Evolutionary conservation across 37 sponge, comb jelly and placozoan species (phyloP).

Genomic region (Dysidea cf. avara): DNA sequence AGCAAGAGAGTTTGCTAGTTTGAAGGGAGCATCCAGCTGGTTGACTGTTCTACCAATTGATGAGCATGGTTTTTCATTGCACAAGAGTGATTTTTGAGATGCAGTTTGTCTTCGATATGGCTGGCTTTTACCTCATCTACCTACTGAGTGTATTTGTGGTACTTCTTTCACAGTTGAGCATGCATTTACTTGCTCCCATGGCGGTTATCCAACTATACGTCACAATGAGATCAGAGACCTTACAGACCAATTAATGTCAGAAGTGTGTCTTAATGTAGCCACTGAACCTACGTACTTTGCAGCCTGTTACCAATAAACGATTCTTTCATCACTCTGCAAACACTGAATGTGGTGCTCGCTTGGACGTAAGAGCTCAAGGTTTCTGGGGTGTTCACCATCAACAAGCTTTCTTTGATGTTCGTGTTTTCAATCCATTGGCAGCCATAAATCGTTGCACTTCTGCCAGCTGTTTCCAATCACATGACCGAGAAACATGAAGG

Average conservation of each 20-base stretch:
- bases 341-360: conserved; percentile 23
- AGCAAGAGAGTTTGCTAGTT: background rate
- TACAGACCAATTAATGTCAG: conserved; percentile 1
- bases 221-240: conserved; percentile 25
- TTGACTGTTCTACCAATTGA: conserved; percentile 10
- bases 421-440: too few species aligned
- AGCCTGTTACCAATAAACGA: conserved; percentile 18
- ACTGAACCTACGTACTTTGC: conserved; percentile 16
- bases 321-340: conserved; percentile 1
- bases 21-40: conserved; percentile 13
- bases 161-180: conserved; percentile 12
- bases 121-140: background rate
- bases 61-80: conserved; percentile 15
- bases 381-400: conserved; percentile 12
- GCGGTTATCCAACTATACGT: conserved; percentile 16
- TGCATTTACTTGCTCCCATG: conserved; percentile 9
- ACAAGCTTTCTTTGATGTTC: too few species aligned
- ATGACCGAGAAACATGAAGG: too few species aligned
- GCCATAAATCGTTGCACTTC: too few species aligned
- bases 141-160: conserved; percentile 11
- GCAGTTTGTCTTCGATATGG: conserved; percentile 25
- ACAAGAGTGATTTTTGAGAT: conserved; percentile 29
- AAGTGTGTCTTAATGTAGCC: conserved; percentile 19
- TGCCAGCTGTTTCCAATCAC: too few species aligned
- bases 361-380: conserved; percentile 5